Evolutionary conservation across 2,113 vertebrate species (phyloP), one percentile per base, ranked within the genome.

Genomic region (Tretioscincus oriximinensis): DNA sequence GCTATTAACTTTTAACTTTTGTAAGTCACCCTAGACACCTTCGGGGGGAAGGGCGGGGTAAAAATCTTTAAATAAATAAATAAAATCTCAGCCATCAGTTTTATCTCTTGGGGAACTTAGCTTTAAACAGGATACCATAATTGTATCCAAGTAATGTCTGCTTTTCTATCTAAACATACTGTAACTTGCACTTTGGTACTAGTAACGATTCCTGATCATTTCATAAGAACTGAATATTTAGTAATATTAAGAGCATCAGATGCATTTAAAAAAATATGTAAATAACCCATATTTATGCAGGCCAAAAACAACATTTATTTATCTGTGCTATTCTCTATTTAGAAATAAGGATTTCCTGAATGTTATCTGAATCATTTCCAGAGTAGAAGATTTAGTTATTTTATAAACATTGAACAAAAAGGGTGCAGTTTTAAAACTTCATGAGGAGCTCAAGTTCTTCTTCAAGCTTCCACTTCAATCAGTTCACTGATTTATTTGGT

Each of bases 371-470:
- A 12, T 26, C 35, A 41, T 41, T 41, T 41, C 28, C 18, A 28
- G 14, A 31, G 60, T 80, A 66, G 45, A 73, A 29, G 24, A 51
- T 14, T 31, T 51, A 9, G 28, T 65, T 9, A 8, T 61, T 64
- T 49, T 31, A 28, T 47, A 31, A 64, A 26, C 20, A 35, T 10
- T 20, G 5, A 12, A 20, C 61, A 81, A 28, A 45, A 54, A 31
- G 9, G 45, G 45, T 41, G 47, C n/a, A 71, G 84, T 88, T 87
- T 85, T 80, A 77, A 82, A 88, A 60, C 66, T 80, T 78, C 58
- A 47, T 49, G 10, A 58, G 16, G 18, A 18, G 54, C 35, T 10
- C 86, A 67, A 69, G 64, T 63, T 64, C 80, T 70, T 82, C 8
- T 65, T 83, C 65, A 1, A 41, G 3, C 60, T 47, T 76, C 71